Base-by-base conservation (phyloP, 1,140 invertebrate genomes). In the Drosophila takahashii region DNA sequence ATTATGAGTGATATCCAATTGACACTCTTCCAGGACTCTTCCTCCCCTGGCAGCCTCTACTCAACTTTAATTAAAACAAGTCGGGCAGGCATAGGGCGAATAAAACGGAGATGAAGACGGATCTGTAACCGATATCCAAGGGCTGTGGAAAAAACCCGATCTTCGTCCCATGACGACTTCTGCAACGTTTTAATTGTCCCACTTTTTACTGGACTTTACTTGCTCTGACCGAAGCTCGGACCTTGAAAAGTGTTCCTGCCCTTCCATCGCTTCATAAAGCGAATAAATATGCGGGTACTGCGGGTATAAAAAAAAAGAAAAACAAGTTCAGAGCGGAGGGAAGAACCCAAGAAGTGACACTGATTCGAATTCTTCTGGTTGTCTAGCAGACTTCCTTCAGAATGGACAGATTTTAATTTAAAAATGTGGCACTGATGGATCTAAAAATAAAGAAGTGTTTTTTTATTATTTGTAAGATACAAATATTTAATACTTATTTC, bases 1-100 rank as follows among this genome's bases (percentile, higher is more conserved):
- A 77, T 80, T 80, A 75, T 69, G 64, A 80, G 70, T 80, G 70
- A 80, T 80, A 76, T 75, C 77, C 58, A 76, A 70, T 70, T 76
- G 77, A 69, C 77, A 70, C 57, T 50, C 15, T 50, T 27, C 29
- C 67, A 60, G 67, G 72, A 64, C 51, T 37, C 11, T 16, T 29
- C 10, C n/a, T n/a, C 22, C 3, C 29, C 16, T 13, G 45, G 1
- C 47, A 18, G 13, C 6, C 22, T 9, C 52, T 51, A 27, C 69
- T 66, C 34, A 16, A 52, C 42, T 66, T 76, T 76, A 76, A 76
- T 76, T 76, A 74, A 76, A 66, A 16, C 59, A 11, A 58, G 34
- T 51, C 44, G 18, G 10, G 6, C 0, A 3, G 36, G 11, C 42
- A 34, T 34, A 13, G 18, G 15, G 26, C 26, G 42, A 44, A 16